These are phyloP conservation scores for Spilosoma lubricipeda DNA, from an alignment of 2,888 invertebrate species.

Conservation along the genomic window DNA sequence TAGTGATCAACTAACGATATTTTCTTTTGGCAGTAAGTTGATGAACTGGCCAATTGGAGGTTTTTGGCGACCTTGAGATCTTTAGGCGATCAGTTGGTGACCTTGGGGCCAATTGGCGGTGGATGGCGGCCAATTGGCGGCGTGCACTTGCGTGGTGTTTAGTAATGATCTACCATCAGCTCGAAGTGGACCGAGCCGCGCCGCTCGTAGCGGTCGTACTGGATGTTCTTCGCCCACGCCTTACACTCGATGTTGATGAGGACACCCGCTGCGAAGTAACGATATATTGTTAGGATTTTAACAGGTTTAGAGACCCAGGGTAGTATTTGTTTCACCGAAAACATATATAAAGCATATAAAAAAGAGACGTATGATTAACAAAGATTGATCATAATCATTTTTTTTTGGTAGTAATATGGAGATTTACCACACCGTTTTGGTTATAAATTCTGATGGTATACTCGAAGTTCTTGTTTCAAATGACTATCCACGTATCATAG, in stretches of 20 bases:
- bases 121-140: constrained; percentile 42
- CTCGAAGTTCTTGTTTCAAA: not conserved
- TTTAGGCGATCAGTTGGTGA: constrained; percentile 50
- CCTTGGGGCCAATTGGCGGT: constrained; percentile 52
- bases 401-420: no score
- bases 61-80: constrained; percentile 34
- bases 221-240: constrained; percentile 96
- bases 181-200: constrained; percentile 98
- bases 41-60: constrained; percentile 52
- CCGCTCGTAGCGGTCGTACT: constrained; percentile 94
- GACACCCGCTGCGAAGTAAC: constrained; percentile 89
- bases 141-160: constrained; percentile 56
- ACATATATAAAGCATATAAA: not conserved
- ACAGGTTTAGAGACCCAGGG: not conserved
- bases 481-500: no score
- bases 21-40: constrained; percentile 57
- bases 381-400: not conserved
- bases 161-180: constrained; percentile 93
- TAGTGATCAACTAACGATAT: constrained; percentile 57
- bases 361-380: not conserved
- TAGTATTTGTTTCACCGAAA: not conserved
- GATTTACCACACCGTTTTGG: not conserved
- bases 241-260: constrained; percentile 97
- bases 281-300: not conserved
- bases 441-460: not conserved